phyloP scores from a whole-genome alignment of 2,113 vertebrate genomes.

The Sakesphorus luctuosus region DNA sequence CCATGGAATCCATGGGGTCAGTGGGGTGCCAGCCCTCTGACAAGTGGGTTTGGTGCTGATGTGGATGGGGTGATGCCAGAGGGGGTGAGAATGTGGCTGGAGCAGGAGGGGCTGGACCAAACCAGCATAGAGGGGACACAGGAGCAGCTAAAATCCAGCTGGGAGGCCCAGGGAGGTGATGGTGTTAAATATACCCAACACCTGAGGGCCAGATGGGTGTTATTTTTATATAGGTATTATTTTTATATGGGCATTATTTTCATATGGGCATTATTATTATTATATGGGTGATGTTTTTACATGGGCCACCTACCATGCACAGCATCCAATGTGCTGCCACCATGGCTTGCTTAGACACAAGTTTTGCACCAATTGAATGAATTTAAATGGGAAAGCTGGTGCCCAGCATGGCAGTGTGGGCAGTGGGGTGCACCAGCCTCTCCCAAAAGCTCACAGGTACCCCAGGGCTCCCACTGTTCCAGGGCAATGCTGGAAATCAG shows the following conservation, averaged over 20 bases:
- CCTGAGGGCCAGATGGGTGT: neutral
- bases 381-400: neutral
- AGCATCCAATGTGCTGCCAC: neutral
- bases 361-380: neutral
- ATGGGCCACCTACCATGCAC: neutral
- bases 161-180: neutral
- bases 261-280: neutral
- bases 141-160: neutral
- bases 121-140: rapidly evolving
- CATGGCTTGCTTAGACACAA: rapidly evolving
- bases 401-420: rapidly evolving
- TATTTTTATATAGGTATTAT: neutral
- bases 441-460: neutral
- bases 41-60: neutral
- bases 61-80: neutral
- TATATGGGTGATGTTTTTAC: neutral
- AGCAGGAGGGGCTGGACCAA: neutral
- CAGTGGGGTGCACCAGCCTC: neutral
- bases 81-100: neutral
- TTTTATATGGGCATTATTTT: neutral
- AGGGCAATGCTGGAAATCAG: neutral
- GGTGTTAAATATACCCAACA: neutral
- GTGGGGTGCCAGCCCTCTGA: neutral
- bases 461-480: rapidly evolving
- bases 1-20: rapidly evolving